Conservation (phyloP, 1,140 invertebrate species). For the Trinorchestia longiramus region DNA sequence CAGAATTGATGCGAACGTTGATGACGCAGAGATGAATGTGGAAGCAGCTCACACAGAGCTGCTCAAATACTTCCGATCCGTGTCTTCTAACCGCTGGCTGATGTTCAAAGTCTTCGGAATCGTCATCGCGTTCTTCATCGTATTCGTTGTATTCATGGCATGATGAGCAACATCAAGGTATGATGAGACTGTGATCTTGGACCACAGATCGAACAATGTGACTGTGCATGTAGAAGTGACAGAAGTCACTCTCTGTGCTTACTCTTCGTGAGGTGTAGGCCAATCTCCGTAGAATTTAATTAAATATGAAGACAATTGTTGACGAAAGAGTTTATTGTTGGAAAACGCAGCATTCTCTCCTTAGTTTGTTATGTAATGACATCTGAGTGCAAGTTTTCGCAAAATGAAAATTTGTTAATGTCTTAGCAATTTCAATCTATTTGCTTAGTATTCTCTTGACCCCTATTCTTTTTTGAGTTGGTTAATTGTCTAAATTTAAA, state of each 20-base stretch:
- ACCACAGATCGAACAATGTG: not conserved
- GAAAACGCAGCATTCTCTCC: not conserved
- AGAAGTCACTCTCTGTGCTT: not conserved
- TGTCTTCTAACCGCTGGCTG: slow-evolving; percentile 97
- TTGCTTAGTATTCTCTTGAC: too few relatives aligned
- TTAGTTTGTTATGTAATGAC: not conserved
- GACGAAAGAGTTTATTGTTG: not conserved
- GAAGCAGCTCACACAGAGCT: slow-evolving; percentile 98
- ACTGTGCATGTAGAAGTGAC: not conserved
- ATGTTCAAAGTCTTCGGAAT: slow-evolving; percentile 99
- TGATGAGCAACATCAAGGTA: slow-evolving; percentile 70
- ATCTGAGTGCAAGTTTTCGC: not conserved
- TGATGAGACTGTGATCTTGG: not conserved
- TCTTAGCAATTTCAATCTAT: too few relatives aligned
- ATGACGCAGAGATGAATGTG: slow-evolving; percentile 95
- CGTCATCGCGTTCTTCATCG: slow-evolving; percentile 98
- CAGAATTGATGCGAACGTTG: slow-evolving; percentile 97
- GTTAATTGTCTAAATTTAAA: too few relatives aligned
- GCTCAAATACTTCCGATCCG: slow-evolving; percentile 97
- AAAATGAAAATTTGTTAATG: too few relatives aligned
- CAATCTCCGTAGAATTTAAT: not conserved
- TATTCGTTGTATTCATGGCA: slow-evolving; percentile 96
- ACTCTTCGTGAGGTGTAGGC: not conserved
- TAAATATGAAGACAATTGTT: not conserved
- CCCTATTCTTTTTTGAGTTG: too few relatives aligned